phyloP scores from a whole-genome alignment of 2,888 invertebrate species.

The Agriopis leucophaearia region DNA sequence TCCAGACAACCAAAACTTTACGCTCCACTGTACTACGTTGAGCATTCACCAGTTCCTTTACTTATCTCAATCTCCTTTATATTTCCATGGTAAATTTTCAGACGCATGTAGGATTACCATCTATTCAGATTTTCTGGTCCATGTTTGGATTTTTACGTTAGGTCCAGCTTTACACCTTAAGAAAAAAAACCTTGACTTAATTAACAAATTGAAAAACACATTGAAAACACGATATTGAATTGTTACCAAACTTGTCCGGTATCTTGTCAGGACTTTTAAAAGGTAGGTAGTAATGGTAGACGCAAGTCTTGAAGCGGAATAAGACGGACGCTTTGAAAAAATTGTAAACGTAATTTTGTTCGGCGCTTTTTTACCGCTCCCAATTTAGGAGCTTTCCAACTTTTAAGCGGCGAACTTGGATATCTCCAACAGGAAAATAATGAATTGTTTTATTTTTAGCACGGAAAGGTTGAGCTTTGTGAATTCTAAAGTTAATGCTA shows the following conservation, averaged over 20 bases:
- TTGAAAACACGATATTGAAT: too few species aligned
- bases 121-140: neutral
- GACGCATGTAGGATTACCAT: slow-evolving; percentile 17
- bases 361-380: slow-evolving; percentile 39
- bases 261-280: neutral
- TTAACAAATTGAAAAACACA: too few species aligned
- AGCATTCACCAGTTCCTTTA: slow-evolving; percentile 10
- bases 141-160: neutral
- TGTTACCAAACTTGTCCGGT: too few species aligned
- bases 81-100: slow-evolving; percentile 35
- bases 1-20: slow-evolving; percentile 26
- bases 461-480: slow-evolving; percentile 20
- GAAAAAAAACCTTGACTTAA: too few species aligned
- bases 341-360: slow-evolving; percentile 40
- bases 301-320: slow-evolving; percentile 39
- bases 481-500: neutral
- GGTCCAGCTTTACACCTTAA: neutral
- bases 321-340: slow-evolving; percentile 42
- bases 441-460: slow-evolving; percentile 41
- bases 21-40: slow-evolving; percentile 24
- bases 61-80: slow-evolving; percentile 34
- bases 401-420: slow-evolving; percentile 44
- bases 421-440: slow-evolving; percentile 35
- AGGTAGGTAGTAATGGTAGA: neutral
- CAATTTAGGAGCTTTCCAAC: slow-evolving; percentile 44